A percentile compares a stretch with the other conserved stretches of the same genome.
Conservation (phyloP, 1,140 invertebrate genomes). For the Panagrolaimus sp. region DNA sequence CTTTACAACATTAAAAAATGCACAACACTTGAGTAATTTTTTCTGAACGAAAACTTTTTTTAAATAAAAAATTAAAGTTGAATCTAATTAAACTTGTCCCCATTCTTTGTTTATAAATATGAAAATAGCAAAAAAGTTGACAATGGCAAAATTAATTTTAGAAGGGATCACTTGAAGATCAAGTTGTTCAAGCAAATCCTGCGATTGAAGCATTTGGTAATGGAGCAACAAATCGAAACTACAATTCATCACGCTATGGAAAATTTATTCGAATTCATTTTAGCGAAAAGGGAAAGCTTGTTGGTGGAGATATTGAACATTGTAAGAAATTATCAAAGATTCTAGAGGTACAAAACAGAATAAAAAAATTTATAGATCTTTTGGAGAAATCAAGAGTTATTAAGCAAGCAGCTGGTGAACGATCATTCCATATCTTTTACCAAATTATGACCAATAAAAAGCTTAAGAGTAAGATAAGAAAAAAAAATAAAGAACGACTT, state of each 20-base stretch:
- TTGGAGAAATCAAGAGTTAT: conserved; percentile 99
- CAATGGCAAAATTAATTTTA: conserved; percentile 22
- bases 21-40: no score
- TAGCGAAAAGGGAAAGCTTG: conserved; percentile 94
- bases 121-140: not conserved
- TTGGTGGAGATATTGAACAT: conserved; percentile 99
- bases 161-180: conserved; percentile 64
- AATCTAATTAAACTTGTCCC: no score
- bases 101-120: not conserved
- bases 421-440: conserved; percentile 99
- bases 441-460: conserved; percentile 92
- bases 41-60: no score
- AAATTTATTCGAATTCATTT: conserved; percentile 99
- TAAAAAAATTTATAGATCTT: conserved; percentile 69
- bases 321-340: conserved; percentile 69
- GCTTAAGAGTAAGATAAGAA: conserved; percentile 74
- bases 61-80: no score
- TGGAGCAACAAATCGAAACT: conserved; percentile 65
- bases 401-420: conserved; percentile 90
- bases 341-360: not conserved
- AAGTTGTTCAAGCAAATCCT: conserved; percentile 64
- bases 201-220: conserved; percentile 65
- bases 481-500: not conserved
- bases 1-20: no score
- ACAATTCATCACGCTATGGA: conserved; percentile 66